Percentiles rank a stretch among this genome's conserved stretches.
Conservation (phyloP, 35 echinoderm and acorn worm species). For the Ophioderma brevispina region DNA sequence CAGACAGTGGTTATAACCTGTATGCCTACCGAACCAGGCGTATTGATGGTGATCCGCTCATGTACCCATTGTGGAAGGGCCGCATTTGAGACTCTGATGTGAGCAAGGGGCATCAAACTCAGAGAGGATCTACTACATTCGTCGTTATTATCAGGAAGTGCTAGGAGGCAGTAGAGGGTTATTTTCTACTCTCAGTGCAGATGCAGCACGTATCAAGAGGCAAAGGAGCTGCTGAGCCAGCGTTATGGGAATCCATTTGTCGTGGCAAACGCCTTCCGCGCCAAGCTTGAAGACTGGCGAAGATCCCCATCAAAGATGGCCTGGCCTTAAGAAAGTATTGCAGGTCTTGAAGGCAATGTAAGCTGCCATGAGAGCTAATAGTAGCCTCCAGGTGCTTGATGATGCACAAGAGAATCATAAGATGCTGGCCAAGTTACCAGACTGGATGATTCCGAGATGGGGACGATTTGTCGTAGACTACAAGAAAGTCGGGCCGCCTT, state of each 20-base stretch:
- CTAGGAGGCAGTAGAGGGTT: conserved; percentile 57
- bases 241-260: conserved; percentile 76
- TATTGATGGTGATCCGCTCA: conserved; percentile 65
- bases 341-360: conserved; percentile 47
- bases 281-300: conserved; percentile 61
- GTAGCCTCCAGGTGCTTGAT: conserved; percentile 33
- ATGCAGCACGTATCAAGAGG: conserved; percentile 51
- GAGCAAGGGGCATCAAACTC: conserved; percentile 18
- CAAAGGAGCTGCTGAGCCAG: conserved; percentile 33
- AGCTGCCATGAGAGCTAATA: conserved; percentile 37
- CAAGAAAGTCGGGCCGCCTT: conserved; percentile 12
- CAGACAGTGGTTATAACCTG: conserved; percentile 47
- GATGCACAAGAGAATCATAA: conserved; percentile 71
- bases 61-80: conserved; percentile 47
- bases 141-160: conserved; percentile 53
- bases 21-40: conserved; percentile 60
- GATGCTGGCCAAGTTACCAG: conserved; percentile 64
- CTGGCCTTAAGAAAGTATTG: conserved; percentile 42
- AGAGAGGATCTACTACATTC: conserved; percentile 65
- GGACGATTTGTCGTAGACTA: conserved; percentile 17
- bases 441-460: conserved; percentile 53
- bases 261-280: conserved; percentile 48
- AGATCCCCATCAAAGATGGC: conserved; percentile 49
- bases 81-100: conserved; percentile 57
- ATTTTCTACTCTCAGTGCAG: conserved; percentile 15